Base-by-base conservation (phyloP, 2,888 invertebrate genomes). In the Lypha dubia region DNA sequence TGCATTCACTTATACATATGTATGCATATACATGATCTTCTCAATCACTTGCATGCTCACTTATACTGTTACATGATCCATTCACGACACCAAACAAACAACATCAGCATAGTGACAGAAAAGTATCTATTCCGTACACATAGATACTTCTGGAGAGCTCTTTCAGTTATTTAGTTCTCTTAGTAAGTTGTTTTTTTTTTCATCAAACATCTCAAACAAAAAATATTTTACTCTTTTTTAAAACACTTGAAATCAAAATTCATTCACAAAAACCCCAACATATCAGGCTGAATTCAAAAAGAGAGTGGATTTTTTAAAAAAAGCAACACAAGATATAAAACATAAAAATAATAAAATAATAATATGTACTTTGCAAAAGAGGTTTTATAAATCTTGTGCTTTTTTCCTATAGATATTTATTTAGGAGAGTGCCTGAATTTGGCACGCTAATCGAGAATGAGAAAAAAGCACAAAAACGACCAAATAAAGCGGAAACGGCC, bases 401-500 rank as follows among this genome's bases (percentile, higher is more conserved):
- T 63, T 79, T 62, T 79, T n/a, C n/a, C n/a, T 32, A 62, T 32
- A 28, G 11, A 60, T 41, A 58, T 67, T 51, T 53, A 24, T 84
- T 80, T 62, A 80, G 80, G 80, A 84, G 80, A 65, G 24, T 75
- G 38, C 11, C 20, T 41, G 38, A 56, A 13, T 53, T 46, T 51
- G 60, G 70, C 22, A 60, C 60, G 79, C 65, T 75, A 65, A 71
- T 65, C 74, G 63, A 28, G 32, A 20, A 63, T 70, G 38, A 67
- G 9, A 22, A 53, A 71, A 51, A 77, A 77, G 44, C 32, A 35
- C 35, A 15, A 76, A 74, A 79, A 74, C 53, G 75, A 58, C 71
- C 74, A 71, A 56, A 73, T 73, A 63, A 81, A 91, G 90, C 91
- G 91, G 91, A 91, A 91, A 90, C 90, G 91, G 91, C 91, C 91